Percentiles rank a stretch among this genome's conserved stretches.
Conservation (phyloP, 1,140 invertebrate genomes). For the Schmidtea mediterranea region DNA sequence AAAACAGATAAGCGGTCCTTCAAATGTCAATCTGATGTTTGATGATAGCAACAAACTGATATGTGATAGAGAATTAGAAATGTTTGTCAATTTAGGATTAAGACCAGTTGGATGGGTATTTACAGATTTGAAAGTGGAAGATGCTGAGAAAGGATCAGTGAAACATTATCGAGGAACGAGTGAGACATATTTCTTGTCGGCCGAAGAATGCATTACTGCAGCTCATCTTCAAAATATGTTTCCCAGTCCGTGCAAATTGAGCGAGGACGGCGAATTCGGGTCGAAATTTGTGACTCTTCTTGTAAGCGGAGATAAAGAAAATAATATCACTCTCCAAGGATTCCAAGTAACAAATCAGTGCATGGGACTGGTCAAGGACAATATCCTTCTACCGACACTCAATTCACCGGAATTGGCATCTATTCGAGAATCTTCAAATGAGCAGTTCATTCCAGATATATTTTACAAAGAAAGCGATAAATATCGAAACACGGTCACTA, state of each 20-base stretch:
- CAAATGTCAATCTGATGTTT: too few relatives aligned
- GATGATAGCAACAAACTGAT: too few relatives aligned
- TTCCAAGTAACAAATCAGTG: slow-evolving; percentile 96
- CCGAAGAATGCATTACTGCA: slow-evolving; percentile 91
- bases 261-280: slow-evolving; percentile 63
- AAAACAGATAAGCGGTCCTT: too few relatives aligned
- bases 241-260: slow-evolving; percentile 66
- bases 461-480: slow-evolving; percentile 61
- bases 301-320: slow-evolving; percentile 63
- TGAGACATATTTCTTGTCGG: slow-evolving; percentile 69
- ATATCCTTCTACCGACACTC: slow-evolving; percentile 74
- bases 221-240: too few relatives aligned
- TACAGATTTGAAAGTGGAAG: slow-evolving; percentile 84
- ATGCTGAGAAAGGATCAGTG: slow-evolving; percentile 57
- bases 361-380: slow-evolving; percentile 71
- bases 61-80: too few relatives aligned
- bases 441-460: slow-evolving; percentile 93
- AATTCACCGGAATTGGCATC: slow-evolving; percentile 87
- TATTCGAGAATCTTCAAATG: slow-evolving; percentile 61
- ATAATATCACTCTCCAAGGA: slow-evolving; percentile 88
- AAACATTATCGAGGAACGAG: slow-evolving; percentile 42
- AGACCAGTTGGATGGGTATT: slow-evolving; percentile 65
- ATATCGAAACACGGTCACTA: neutral
- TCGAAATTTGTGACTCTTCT: slow-evolving; percentile 96
- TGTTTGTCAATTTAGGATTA: too few relatives aligned